Conservation (phyloP, 1,140 invertebrate genomes). For the Drosophila pruinosa region DNA sequence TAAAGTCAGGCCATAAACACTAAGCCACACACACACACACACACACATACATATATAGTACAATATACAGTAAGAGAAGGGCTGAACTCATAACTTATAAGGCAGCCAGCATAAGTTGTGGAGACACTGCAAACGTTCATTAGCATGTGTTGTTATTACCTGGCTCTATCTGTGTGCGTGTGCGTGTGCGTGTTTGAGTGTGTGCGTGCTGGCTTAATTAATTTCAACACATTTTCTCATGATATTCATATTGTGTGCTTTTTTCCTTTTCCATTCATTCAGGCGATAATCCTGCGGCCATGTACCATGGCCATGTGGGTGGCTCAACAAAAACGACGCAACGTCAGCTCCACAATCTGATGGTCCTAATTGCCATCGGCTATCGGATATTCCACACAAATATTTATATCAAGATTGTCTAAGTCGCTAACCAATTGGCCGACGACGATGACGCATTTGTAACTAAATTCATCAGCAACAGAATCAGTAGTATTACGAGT, state of each 20-base stretch:
- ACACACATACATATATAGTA: neutral
- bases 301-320: conserved; percentile 85
- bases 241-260: conserved; percentile 14
- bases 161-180: conserved; percentile 19
- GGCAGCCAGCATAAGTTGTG: conserved; percentile 49
- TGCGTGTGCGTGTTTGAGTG: too few species aligned
- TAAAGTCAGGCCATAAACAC: conserved; percentile 66
- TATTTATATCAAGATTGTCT: conserved; percentile 73
- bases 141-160: conserved; percentile 67
- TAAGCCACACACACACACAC: conserved; percentile 1
- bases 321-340: conserved; percentile 83
- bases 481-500: conserved; percentile 22
- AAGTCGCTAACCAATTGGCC: conserved; percentile 10
- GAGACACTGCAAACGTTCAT: conserved; percentile 55
- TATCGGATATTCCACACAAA: conserved; percentile 79
- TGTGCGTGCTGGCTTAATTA: conserved; percentile 67
- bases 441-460: conserved; percentile 42
- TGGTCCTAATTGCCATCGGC: conserved; percentile 73
- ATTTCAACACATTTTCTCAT: conserved; percentile 55
- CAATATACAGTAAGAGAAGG: neutral
- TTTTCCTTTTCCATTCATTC: conserved; percentile 39
- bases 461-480: conserved; percentile 53
- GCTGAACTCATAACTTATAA: conserved; percentile 67
- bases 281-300: conserved; percentile 86
- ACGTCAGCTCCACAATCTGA: conserved; percentile 70